Conservation (phyloP, 2,797 vertebrate genomes). For the Pseudotriccus pelzelni region DNA sequence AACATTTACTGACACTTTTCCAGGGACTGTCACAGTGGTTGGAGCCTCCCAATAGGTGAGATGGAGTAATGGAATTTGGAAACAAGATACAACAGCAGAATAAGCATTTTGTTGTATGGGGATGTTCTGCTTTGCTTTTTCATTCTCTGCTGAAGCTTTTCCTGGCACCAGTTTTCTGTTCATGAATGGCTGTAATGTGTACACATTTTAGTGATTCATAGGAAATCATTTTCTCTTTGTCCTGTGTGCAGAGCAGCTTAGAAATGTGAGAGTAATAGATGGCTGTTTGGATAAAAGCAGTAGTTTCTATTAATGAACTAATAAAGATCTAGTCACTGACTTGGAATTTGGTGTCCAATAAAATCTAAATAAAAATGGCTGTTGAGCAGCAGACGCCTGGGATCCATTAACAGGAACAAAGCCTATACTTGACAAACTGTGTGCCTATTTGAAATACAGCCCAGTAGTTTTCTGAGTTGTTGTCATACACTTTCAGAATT, state of each 20-base stretch:
- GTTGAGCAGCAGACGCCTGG: neutral
- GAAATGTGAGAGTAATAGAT: neutral
- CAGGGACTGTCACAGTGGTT: neutral
- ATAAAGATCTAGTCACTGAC: neutral
- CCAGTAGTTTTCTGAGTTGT: neutral
- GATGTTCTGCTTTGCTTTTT: neutral
- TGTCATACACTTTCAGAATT: neutral
- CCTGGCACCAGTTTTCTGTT: neutral
- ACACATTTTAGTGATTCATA: neutral
- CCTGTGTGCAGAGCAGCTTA: neutral
- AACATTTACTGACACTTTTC: neutral
- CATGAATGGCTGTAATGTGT: neutral
- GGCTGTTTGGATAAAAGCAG: neutral
- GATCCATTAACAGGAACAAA: neutral
- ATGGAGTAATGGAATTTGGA: neutral
- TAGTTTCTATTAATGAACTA: neutral
- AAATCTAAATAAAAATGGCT: neutral
- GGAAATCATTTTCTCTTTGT: neutral
- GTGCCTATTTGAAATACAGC: neutral
- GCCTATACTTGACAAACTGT: neutral
- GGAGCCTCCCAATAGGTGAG: neutral
- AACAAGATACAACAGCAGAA: neutral
- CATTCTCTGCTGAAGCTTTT: neutral
- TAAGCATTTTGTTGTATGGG: neutral
- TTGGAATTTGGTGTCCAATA: neutral